These are phyloP conservation scores for Sebastes miniatus DNA, from an alignment of 2,797 vertebrate species.

Conservation along the genomic window DNA sequence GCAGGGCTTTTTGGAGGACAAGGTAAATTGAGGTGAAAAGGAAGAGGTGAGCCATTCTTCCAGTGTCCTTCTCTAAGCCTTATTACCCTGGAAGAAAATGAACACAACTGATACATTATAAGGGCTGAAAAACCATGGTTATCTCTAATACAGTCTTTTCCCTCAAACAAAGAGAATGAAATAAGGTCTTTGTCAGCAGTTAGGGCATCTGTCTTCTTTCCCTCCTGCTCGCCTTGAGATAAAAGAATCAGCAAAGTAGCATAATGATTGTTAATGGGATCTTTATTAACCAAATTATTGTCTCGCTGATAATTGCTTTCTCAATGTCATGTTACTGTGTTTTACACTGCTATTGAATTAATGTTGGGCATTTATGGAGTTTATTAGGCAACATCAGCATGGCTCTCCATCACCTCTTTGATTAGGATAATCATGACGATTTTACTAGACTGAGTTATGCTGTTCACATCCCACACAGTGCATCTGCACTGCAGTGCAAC, in stretches of 20 bases:
- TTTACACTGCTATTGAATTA: slow-evolving; percentile 66
- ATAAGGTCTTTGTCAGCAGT: slow-evolving; percentile 80
- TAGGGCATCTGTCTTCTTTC: slow-evolving; percentile 65
- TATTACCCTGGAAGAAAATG: slow-evolving; percentile 58
- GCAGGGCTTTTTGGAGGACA: slow-evolving; percentile 45
- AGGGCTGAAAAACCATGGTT: slow-evolving; percentile 43
- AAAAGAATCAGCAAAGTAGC: slow-evolving; percentile 77
- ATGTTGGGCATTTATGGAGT: slow-evolving; percentile 56
- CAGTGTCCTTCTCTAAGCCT: slow-evolving; percentile 54
- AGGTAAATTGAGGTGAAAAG: slow-evolving; percentile 61
- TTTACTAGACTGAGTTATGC: slow-evolving; percentile 29
- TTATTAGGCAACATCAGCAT: slow-evolving; percentile 55
- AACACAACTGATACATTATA: slow-evolving; percentile 59
- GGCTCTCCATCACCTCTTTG: slow-evolving; percentile 52
- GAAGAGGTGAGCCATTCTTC: slow-evolving; percentile 61
- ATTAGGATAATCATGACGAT: slow-evolving; percentile 53
- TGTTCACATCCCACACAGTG: slow-evolving; percentile 26
- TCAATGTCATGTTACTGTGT: slow-evolving; percentile 74
- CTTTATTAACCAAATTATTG: slow-evolving; percentile 79
- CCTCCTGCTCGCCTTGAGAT: slow-evolving; percentile 72
- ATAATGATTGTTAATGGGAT: slow-evolving; percentile 76
- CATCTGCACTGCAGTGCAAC: slow-evolving; percentile 1
- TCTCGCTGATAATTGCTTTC: slow-evolving; percentile 72
- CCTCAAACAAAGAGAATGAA: slow-evolving; percentile 66
- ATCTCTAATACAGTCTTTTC: slow-evolving; percentile 68